Percentiles rank a stretch among this genome's conserved stretches.
phyloP scores from a whole-genome alignment of 2,113 vertebrate genomes.

The Pluvianellus socialis region DNA sequence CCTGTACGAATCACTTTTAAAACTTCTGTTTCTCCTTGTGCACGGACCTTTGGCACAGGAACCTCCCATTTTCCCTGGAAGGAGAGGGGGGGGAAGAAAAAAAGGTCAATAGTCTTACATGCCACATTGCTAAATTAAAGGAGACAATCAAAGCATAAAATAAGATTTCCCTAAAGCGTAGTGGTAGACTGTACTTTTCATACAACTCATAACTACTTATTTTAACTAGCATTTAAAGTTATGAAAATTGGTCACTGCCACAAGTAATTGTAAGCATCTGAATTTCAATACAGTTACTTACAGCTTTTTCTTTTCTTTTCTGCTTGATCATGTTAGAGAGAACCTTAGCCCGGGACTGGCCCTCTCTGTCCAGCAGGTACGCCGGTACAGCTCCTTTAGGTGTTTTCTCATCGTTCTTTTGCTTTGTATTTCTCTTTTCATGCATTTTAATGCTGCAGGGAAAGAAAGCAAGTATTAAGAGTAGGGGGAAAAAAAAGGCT shows the following conservation, averaged over 20 bases:
- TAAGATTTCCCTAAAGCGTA: neutral
- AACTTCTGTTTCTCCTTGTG: slow-evolving; percentile 97
- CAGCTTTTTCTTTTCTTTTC: slow-evolving; percentile 98
- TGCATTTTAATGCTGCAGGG: slow-evolving; percentile 93
- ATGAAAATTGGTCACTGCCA: neutral
- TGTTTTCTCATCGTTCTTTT: slow-evolving; percentile 94
- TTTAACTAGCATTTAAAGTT: neutral
- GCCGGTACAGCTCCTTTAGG: slow-evolving; percentile 94
- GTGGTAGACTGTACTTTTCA: neutral
- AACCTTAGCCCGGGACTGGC: slow-evolving; percentile 91
- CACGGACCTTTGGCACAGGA: slow-evolving; percentile 94
- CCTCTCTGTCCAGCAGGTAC: slow-evolving; percentile 94
- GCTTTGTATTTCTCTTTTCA: slow-evolving; percentile 93
- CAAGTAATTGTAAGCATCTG: neutral
- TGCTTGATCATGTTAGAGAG: slow-evolving; percentile 99
- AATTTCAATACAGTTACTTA: slow-evolving; percentile 74
- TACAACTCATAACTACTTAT: neutral
- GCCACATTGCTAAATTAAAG: neutral
- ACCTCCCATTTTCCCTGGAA: slow-evolving; percentile 93
- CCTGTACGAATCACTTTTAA: slow-evolving; percentile 94
- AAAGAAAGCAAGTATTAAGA: neutral
- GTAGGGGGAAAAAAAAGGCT: neutral
- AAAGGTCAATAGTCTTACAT: neutral
- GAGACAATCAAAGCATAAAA: neutral
- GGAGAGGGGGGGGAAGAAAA: neutral